phyloP scores from a whole-genome alignment of 2,113 vertebrate species.

The Microcebus tavaratra region DNA sequence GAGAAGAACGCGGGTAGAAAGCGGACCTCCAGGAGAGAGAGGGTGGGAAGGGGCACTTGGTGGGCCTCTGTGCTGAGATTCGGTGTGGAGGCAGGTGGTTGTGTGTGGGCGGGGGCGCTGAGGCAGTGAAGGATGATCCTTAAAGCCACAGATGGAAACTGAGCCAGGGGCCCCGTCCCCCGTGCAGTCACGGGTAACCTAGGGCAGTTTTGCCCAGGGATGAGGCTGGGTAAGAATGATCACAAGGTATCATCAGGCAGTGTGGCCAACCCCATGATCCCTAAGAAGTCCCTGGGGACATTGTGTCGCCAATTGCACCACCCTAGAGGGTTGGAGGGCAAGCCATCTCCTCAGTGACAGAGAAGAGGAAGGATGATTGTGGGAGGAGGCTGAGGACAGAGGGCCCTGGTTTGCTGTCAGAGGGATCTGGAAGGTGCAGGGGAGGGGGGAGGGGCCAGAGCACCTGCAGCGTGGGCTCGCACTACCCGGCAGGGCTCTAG shows the following conservation, averaged over 20 bases:
- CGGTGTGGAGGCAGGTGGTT: background rate
- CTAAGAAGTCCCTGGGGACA: background rate
- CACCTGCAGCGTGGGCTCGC: background rate
- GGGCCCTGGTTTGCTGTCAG: background rate
- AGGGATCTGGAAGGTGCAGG: background rate
- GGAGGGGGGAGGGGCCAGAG: background rate
- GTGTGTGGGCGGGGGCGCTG: background rate
- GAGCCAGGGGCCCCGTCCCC: background rate
- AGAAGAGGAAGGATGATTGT: background rate
- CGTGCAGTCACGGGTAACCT: background rate
- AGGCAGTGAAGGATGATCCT: background rate
- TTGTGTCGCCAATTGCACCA: background rate
- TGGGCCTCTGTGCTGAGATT: background rate
- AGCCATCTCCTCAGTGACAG: background rate
- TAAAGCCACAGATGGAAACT: background rate
- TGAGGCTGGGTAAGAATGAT: background rate
- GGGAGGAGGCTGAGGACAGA: background rate
- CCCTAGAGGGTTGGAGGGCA: background rate
- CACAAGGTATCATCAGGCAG: background rate
- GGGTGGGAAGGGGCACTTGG: too few relatives aligned
- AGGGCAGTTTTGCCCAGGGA: background rate
- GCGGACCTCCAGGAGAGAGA: accelerated
- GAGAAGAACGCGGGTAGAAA: background rate
- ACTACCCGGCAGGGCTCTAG: background rate
- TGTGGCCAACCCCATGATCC: background rate